These are phyloP conservation scores for Sebastes iracundus DNA, from an alignment of 2,797 vertebrate genomes.

Conservation along the genomic window DNA sequence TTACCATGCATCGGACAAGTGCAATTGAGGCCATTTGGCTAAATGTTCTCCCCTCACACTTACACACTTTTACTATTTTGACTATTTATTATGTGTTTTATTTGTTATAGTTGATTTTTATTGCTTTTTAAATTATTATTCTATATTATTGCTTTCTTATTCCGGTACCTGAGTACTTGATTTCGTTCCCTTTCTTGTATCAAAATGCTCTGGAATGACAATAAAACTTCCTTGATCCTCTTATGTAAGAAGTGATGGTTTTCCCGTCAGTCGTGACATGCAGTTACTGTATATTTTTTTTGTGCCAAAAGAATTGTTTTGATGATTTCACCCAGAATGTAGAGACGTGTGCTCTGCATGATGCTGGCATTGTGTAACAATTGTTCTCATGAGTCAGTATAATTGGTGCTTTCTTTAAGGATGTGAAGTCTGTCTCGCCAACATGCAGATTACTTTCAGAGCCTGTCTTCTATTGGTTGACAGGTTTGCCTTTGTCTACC, in stretches of 20 bases:
- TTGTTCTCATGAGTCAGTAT: not conserved
- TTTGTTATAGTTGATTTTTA: too few relatives aligned
- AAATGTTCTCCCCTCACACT: too few relatives aligned
- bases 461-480: conserved; percentile 7
- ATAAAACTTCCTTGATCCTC: not conserved
- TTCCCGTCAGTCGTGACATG: not conserved
- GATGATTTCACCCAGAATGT: not conserved
- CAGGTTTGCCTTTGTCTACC: conserved; percentile 20
- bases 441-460: conserved; percentile 19
- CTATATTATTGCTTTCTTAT: too few relatives aligned
- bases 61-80: too few relatives aligned
- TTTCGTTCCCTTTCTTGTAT: too few relatives aligned
- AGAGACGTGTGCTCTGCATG: not conserved
- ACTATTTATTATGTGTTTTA: too few relatives aligned
- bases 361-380: not conserved
- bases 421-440: conserved; percentile 2
- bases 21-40: too few relatives aligned
- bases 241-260: not conserved
- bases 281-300: not conserved
- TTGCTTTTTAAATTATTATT: too few relatives aligned
- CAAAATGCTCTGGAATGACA: too few relatives aligned
- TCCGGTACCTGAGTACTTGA: too few relatives aligned
- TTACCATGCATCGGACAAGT: too few relatives aligned
- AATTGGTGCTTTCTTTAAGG: conserved; percentile 12
- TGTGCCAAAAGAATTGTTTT: too few relatives aligned